These are phyloP conservation scores for Drepana arcuata DNA, from an alignment of 1,140 invertebrate species.

Conservation along the genomic window DNA sequence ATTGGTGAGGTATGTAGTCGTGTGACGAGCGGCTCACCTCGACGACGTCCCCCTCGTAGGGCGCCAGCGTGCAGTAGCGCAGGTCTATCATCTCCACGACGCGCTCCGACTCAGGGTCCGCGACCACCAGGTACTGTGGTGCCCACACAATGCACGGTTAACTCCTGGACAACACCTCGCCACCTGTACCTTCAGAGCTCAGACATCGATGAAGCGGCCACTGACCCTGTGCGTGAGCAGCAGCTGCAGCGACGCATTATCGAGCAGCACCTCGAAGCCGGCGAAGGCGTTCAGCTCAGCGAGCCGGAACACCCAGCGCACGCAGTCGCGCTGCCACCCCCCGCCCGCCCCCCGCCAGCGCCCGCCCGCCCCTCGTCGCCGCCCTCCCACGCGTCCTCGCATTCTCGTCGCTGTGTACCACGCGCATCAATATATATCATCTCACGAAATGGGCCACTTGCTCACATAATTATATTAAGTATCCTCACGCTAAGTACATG, in stretches of 20 bases:
- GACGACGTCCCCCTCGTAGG: constrained; percentile 27
- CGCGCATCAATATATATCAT: too few species aligned
- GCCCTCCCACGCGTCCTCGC: too few species aligned
- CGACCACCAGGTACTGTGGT: constrained; percentile 40
- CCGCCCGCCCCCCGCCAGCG: neutral
- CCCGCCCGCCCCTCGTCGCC: constrained; percentile 8
- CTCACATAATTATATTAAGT: too few species aligned
- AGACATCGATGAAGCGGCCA: too few species aligned
- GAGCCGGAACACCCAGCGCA: constrained; percentile 45
- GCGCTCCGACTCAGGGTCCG: constrained; percentile 32
- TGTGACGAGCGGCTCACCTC: constrained; percentile 23
- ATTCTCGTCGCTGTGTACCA: too few species aligned
- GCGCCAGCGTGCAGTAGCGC: constrained; percentile 27
- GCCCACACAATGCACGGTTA: too few species aligned
- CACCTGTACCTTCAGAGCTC: too few species aligned
- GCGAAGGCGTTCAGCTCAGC: constrained; percentile 23
- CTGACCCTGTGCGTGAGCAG: constrained; percentile 38
- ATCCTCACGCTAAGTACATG: too few species aligned
- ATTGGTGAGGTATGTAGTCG: too few species aligned
- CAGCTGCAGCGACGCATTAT: constrained; percentile 23
- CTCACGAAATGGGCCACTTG: too few species aligned
- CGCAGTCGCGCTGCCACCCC: constrained; percentile 45
- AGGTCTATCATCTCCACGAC: constrained; percentile 52
- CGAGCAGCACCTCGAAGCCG: constrained; percentile 34
- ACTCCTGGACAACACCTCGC: too few species aligned